A percentile compares a stretch with the other conserved stretches of the same genome.
Conservation (phyloP, 1,140 invertebrate genomes). For the Panulirus ornatus region DNA sequence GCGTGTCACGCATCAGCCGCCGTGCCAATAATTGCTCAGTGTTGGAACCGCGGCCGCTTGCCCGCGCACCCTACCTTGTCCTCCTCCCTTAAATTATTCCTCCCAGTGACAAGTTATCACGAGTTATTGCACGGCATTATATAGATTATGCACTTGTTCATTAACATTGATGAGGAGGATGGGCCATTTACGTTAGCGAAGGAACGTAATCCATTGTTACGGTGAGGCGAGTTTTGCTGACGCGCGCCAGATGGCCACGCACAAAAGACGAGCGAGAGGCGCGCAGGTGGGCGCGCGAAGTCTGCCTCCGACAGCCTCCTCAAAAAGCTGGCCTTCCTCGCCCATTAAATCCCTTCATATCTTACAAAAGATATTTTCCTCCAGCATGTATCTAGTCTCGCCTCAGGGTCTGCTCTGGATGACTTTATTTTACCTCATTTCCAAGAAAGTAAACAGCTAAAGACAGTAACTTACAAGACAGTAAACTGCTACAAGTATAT, state of each 20-base stretch:
- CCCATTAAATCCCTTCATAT: no score
- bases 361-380: no score
- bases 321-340: no score
- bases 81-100: neutral
- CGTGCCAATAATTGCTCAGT: slow-evolving; percentile 38
- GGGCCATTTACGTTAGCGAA: slow-evolving; percentile 48
- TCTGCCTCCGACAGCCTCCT: neutral
- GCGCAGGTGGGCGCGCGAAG: slow-evolving; percentile 15
- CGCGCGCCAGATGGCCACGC: slow-evolving; percentile 35
- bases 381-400: no score
- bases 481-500: no score
- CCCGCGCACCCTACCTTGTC: neutral
- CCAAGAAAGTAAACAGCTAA: no score
- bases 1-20: neutral
- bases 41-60: neutral
- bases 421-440: no score
- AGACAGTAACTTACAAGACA: no score
- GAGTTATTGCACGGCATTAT: slow-evolving; percentile 35
- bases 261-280: slow-evolving; percentile 41
- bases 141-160: slow-evolving; percentile 51
- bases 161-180: slow-evolving; percentile 50
- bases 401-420: no score
- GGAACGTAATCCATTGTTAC: slow-evolving; percentile 40
- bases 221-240: neutral
- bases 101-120: slow-evolving; percentile 6